Conservation (phyloP, 2,888 invertebrate genomes). For the Hirtodrosophila cameraria region DNA sequence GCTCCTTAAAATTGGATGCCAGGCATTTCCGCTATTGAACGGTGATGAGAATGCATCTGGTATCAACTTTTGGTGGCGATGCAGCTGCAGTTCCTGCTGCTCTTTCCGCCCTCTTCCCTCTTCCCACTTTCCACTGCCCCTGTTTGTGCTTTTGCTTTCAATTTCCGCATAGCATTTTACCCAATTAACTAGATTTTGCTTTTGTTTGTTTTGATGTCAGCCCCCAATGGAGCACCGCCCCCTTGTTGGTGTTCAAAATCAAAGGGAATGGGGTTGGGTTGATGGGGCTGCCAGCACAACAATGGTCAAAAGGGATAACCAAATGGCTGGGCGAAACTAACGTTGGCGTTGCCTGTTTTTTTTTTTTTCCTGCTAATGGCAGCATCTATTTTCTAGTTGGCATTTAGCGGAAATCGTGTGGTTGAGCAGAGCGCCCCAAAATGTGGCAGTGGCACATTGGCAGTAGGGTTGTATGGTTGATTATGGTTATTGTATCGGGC, state of each 20-base stretch:
- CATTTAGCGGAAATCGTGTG: constrained; percentile 68
- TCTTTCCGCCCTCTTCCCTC: too few species aligned
- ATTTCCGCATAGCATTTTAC: constrained; percentile 74
- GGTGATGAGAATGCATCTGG: constrained; percentile 39
- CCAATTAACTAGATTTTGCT: constrained; percentile 76
- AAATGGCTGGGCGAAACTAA: constrained; percentile 11
- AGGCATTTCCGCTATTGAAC: constrained; percentile 44
- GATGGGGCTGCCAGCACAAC: constrained; percentile 20
- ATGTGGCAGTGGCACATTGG: constrained; percentile 4
- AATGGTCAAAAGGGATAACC: constrained; percentile 29
- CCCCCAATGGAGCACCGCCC: constrained; percentile 7
- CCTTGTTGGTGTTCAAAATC: too few species aligned
- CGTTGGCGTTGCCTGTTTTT: too few species aligned
- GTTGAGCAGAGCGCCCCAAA: constrained; percentile 35
- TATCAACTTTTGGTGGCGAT: constrained; percentile 37
- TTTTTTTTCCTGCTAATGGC: constrained; percentile 25
- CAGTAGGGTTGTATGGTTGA: constrained; percentile 1
- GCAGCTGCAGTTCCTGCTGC: constrained; percentile 1
- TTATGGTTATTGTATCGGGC: constrained; percentile 13
- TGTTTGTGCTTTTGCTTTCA: constrained; percentile 68
- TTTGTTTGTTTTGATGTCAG: constrained; percentile 62
- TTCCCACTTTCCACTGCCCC: too few species aligned
- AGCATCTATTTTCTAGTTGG: constrained; percentile 47
- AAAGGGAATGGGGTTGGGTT: neutral
- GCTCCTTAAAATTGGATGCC: constrained; percentile 24